Percentiles rank a stretch among this genome's conserved stretches.
Evolutionary conservation across 2,113 vertebrate genomes (phyloP).

Genomic region (Zapus hudsonius): DNA sequence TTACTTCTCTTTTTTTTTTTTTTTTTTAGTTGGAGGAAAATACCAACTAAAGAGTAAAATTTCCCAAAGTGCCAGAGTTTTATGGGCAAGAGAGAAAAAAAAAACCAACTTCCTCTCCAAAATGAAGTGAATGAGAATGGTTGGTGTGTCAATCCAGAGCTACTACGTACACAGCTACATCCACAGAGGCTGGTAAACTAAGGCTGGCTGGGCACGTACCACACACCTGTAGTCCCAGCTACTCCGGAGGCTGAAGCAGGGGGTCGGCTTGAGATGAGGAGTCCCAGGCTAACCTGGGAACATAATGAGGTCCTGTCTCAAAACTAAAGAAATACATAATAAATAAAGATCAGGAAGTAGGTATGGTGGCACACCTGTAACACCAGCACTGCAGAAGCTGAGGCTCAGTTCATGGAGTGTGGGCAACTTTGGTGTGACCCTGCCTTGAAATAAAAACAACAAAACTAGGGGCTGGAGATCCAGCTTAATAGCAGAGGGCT

Average conservation of each 20-base stretch:
- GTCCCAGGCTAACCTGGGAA: not conserved
- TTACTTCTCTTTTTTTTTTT: slow-evolving; percentile 32
- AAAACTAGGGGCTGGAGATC: not conserved
- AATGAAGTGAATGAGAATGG: not conserved
- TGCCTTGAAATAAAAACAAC: not conserved
- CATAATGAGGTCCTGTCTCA: not conserved
- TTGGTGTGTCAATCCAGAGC: not conserved
- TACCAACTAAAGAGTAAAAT: slow-evolving; percentile 19
- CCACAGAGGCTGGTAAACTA: not conserved
- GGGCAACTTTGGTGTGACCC: not conserved
- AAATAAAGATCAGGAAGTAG: not conserved
- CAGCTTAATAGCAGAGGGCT: not conserved
- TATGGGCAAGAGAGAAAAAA: not conserved
- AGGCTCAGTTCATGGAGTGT: too few relatives aligned
- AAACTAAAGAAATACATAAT: not conserved
- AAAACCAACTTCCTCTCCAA: not conserved
- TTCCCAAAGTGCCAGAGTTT: not conserved
- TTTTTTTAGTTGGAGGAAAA: slow-evolving; percentile 43
- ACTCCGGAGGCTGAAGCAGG: not conserved
- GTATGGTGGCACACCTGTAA: not conserved
- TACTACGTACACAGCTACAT: rapidly evolving
- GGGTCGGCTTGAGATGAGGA: not conserved
- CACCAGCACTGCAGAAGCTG: too few relatives aligned
- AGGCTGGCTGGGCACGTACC: too few relatives aligned
- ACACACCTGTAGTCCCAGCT: not conserved